Percentiles rank a stretch among this genome's conserved stretches.
Conservation (phyloP, 2,113 vertebrate species). For the Argyrosomus japonicus region DNA sequence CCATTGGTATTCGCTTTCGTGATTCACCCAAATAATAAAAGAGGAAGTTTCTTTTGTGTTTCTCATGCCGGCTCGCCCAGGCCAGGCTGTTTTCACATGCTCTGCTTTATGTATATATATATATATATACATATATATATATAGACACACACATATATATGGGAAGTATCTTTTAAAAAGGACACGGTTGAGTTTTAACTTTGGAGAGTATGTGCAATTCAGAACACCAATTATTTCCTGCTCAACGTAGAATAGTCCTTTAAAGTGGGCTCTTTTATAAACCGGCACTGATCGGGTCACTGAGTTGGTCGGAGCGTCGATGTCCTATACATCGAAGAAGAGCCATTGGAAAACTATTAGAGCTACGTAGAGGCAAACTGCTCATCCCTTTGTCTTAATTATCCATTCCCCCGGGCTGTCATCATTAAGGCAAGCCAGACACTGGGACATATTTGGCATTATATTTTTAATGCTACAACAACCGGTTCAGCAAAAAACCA, state of each 20-base stretch:
- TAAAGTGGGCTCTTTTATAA: not conserved
- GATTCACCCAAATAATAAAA: constrained; percentile 53
- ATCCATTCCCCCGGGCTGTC: constrained; percentile 68
- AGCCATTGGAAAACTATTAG: constrained; percentile 58
- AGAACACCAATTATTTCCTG: not conserved
- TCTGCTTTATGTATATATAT: constrained; percentile 5
- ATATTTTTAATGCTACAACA: constrained; percentile 77
- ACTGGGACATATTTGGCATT: constrained; percentile 73
- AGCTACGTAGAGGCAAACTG: constrained; percentile 48
- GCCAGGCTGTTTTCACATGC: not conserved
- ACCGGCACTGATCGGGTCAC: constrained; percentile 10
- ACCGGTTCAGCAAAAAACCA: constrained; percentile 74
- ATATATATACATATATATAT: too few species aligned
- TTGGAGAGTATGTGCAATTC: constrained; percentile 6
- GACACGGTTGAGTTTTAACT: not conserved
- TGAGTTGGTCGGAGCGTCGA: not conserved
- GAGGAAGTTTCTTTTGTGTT: constrained; percentile 16
- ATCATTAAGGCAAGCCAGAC: constrained; percentile 76
- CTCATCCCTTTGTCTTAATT: constrained; percentile 71
- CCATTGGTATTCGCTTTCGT: constrained; percentile 52
- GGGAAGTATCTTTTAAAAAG: not conserved
- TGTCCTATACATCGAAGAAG: constrained; percentile 26
- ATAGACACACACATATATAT: too few species aligned
- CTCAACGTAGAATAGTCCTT: not conserved
- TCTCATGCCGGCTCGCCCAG: not conserved